Evolutionary conservation across 2,113 vertebrate genomes (phyloP), one percentile per base, ranked within the genome.

Genomic region (Scolopax mira): DNA sequence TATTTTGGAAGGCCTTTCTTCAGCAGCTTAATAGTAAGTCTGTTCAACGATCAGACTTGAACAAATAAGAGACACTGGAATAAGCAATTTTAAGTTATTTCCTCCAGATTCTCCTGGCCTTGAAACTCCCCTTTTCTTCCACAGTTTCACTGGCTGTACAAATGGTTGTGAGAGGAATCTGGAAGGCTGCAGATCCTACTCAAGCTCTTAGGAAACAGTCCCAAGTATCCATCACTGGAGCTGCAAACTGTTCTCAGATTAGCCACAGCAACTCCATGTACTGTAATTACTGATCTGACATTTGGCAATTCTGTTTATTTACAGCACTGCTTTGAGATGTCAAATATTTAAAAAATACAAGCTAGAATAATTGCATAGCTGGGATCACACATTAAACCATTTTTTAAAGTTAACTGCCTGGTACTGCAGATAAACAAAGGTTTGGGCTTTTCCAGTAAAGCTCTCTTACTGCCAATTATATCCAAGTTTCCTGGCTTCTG

Each of bases 401-500:
- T 88, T 93, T 67, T 83, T 14, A 64, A 62, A 58, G 15, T 61
- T 85, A 88, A 83, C 39, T 83, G 54, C 49, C 61, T 88, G 35
- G 71, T 78, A 73, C 64, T 86, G 77, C 54, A 62, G 66, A 95
- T 77, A 88, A 96, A 95, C 70, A 93, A 42, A 72, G 24, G 79
- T 82, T 72, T 52, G 30, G 31, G 35, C 35, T 57, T 48, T 89
- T 89, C 82, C 88, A 94, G 79, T 70, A 83, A 88, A 85, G 41
- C 31, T 66, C 62, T 79, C 37, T 65, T 62, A 62, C 37, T 73
- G 64, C 55, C 58, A 80, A 27, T 77, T 71, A 49, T 33, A 85
- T 58, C 44, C 0, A 2, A 71, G 28, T 52, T 73, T 73, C 67
- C 58, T 62, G 61, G 73, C 39, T 74, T 67, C 88, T 93, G 90